These are phyloP conservation scores for Coregonus sp. DNA, from an alignment of 2,797 vertebrate genomes.

Conservation along the genomic window DNA sequence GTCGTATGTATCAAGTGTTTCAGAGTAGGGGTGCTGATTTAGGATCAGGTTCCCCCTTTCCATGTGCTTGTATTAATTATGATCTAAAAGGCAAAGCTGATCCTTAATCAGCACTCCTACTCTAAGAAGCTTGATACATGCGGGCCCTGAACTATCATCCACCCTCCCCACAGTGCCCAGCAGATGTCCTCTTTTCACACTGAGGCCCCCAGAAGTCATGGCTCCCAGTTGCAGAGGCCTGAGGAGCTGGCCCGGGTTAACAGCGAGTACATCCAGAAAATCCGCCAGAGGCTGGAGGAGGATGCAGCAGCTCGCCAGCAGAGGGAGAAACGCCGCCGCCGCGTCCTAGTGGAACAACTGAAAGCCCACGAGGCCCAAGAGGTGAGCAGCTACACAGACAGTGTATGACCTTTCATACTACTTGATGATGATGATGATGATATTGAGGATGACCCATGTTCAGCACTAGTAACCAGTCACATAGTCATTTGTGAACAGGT, in stretches of 20 bases:
- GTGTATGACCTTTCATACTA: background rate
- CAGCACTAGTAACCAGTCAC: no score
- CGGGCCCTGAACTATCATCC: background rate
- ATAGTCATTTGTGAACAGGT: no score
- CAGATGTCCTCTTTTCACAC: background rate
- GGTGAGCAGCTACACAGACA: slow-evolving; percentile 64
- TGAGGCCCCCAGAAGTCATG: slow-evolving; percentile 12
- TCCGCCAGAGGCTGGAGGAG: slow-evolving; percentile 83
- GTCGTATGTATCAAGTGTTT: background rate
- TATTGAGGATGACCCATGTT: no score
- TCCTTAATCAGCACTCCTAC: background rate
- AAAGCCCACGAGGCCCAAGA: slow-evolving; percentile 83
- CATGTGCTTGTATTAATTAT: no score
- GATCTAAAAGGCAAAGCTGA: background rate
- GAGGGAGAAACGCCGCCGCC: slow-evolving; percentile 80
- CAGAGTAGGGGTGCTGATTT: background rate
- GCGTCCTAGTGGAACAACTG: slow-evolving; percentile 82
- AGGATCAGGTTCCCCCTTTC: background rate
- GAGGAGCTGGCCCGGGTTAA: slow-evolving; percentile 78
- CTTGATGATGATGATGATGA: no score
- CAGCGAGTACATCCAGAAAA: slow-evolving; percentile 83
- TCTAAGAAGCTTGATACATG: background rate
- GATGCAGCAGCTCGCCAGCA: slow-evolving; percentile 77
- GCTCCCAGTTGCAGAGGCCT: slow-evolving; percentile 18
- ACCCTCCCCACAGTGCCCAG: background rate